Evolutionary conservation across 2,113 vertebrate genomes (phyloP), one percentile per base, ranked within the genome.

Genomic region (Hepsetus odoe): DNA sequence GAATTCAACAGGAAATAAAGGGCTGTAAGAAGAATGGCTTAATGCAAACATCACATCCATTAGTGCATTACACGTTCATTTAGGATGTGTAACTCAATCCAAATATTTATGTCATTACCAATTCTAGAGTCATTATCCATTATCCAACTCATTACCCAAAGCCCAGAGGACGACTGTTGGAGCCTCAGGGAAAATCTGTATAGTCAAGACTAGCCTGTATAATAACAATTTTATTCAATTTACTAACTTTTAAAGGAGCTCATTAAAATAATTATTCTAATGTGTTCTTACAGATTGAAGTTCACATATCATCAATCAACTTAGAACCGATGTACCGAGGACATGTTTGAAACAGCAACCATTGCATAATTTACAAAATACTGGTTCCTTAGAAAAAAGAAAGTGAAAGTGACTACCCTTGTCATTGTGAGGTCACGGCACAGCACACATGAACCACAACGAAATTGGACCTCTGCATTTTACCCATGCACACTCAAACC

Each of bases 81-180:
- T 24, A 59, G 61, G 53, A 55, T 14, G 62, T 26, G 69, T 56
- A 66, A 56, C 65, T 65, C 53, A 72, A 73, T 79, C 46, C 38
- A 79, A 79, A 66, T 38, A 35, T 72, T 79, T 72, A 38, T 28
- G 70, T 20, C 24, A 56, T 79, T 66, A 66, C 73, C 69, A 73
- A 73, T 56, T 72, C 61, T 32, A 18, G 11, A 22, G 59, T 67
- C 65, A 58, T 79, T 42, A 66, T 56, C 46, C 30, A 44, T 28
- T 61, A 24, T 61, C 58, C 24, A 28, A 61, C 58, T 42, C 66
- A 49, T 78, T 51, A 70, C 26, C 75, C 18, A 44, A 58, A 32
- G 8, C 61, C 11, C 49, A 53, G 49, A 22, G 33, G 30, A 20
- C 30, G 9, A 2, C 32, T 35, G 6, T 35, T 35, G 1, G n/a